Evolutionary conservation across 1,140 invertebrate genomes (phyloP), one percentile per base, ranked within the genome.

Genomic region (Maconellicoccus hirsutus): DNA sequence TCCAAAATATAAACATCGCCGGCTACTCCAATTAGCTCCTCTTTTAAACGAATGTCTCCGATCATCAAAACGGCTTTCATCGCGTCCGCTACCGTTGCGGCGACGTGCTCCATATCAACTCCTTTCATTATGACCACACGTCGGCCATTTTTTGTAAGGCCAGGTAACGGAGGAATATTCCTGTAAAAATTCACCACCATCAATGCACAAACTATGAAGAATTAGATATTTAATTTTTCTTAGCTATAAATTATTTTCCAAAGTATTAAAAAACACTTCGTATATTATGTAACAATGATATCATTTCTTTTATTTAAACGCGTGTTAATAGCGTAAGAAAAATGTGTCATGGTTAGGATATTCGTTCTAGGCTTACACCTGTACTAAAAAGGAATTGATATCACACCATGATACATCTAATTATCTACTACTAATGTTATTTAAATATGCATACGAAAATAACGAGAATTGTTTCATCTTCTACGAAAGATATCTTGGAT

Each of bases 21-120:
- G 16, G 89, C 89, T 6, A 92, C 89, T 16, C 90, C 90, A 3
- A 84, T 82, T 38, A 82, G 78, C 76, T 92, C 90, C 73, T 90
- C 90, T 6, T 82, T 84, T 12, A 92, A 78, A n/a, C 90, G 83
- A 1, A 91, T 80, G 74, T 92, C 90, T 0, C 89, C 90, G 29
- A 91, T 87, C 90, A 92, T 92, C 0, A 91, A 78, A 0, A 88
- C 86, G 1, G 90, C 78, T 78, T 92, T 92, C 82, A 91, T 85
- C n/a, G 83, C 83, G 70, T 91, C 89, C 3, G 84, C 76, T 4
- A 86, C 80, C 70, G 84, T 83, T 1, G 83, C 82, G 0, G 84
- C 82, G 33, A 83, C 81, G 2, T 83, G 75, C 72, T 86, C 82
- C 12, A 75, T 69, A 70, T 84, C 81, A 10, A 83, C 78, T 74